Conservation (phyloP, 2,888 invertebrate species). For the Hypolimnas misippus region DNA sequence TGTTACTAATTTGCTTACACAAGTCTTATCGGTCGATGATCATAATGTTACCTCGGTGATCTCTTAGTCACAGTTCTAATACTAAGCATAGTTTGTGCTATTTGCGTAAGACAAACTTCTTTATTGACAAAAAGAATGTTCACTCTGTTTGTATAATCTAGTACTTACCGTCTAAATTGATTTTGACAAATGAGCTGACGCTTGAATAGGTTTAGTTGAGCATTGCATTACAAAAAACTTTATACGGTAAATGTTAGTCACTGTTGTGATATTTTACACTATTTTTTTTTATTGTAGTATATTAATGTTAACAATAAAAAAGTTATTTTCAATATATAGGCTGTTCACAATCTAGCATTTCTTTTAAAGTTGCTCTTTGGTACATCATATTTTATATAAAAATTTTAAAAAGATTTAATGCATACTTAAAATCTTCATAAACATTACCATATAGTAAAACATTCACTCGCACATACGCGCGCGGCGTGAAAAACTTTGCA, state of each 20-base stretch:
- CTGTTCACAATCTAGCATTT: no score
- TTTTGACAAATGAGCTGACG: conserved; percentile 4
- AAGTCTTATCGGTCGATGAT: conserved; percentile 11
- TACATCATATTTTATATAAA: no score
- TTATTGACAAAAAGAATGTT: not conserved
- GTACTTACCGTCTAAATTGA: not conserved
- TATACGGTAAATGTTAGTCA: no score
- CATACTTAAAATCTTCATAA: no score
- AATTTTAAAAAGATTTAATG: no score
- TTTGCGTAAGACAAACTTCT: not conserved
- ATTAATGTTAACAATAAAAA: not conserved
- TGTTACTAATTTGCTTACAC: conserved; percentile 3
- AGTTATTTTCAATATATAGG: no score
- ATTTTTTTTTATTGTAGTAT: not conserved
- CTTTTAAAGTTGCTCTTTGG: no score
- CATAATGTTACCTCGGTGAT: not conserved
- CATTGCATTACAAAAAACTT: no score
- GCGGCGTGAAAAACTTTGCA: no score
- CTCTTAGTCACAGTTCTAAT: conserved; percentile 3
- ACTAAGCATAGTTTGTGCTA: not conserved
- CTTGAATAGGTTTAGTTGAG: not conserved
- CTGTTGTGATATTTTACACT: no score
- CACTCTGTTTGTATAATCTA: not conserved
- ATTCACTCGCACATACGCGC: no score
- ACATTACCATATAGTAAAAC: no score